These are phyloP conservation scores for Acanthacorydalis orientalis DNA, from an alignment of 2,888 invertebrate species.

Conservation along the genomic window DNA sequence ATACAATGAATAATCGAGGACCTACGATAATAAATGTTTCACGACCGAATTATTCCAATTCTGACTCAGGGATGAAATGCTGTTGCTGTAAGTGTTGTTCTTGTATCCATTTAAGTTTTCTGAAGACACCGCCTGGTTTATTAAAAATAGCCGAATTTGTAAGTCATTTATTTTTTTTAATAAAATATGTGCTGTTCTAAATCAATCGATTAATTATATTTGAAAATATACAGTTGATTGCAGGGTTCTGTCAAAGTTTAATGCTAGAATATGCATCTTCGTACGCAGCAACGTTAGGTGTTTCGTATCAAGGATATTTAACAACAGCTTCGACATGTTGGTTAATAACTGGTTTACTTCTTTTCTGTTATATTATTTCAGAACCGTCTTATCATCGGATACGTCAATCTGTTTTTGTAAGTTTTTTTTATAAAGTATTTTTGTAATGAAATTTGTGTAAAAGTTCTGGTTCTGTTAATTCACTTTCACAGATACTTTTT, in stretches of 20 bases:
- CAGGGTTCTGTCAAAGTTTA: slow-evolving; percentile 67
- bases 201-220: not conserved
- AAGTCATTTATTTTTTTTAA: no score
- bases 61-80: slow-evolving; percentile 38
- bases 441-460: no score
- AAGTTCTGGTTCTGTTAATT: no score
- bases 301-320: slow-evolving; percentile 63
- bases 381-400: slow-evolving; percentile 58
- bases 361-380: slow-evolving; percentile 64
- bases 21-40: no score
- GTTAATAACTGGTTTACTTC: slow-evolving; percentile 55
- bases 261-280: slow-evolving; percentile 62
- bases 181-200: no score
- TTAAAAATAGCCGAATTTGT: slow-evolving; percentile 63
- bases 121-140: slow-evolving; percentile 53
- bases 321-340: slow-evolving; percentile 68
- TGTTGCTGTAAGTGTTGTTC: slow-evolving; percentile 64
- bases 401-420: slow-evolving; percentile 68
- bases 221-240: slow-evolving; percentile 40
- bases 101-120: slow-evolving; percentile 60
- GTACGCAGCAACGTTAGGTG: slow-evolving; percentile 55
- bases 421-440: slow-evolving; percentile 22
- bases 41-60: slow-evolving; percentile 9
- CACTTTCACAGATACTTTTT: no score
- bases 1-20: no score